phyloP scores from a whole-genome alignment of 2,113 vertebrate species.

The Egretta garzetta region DNA sequence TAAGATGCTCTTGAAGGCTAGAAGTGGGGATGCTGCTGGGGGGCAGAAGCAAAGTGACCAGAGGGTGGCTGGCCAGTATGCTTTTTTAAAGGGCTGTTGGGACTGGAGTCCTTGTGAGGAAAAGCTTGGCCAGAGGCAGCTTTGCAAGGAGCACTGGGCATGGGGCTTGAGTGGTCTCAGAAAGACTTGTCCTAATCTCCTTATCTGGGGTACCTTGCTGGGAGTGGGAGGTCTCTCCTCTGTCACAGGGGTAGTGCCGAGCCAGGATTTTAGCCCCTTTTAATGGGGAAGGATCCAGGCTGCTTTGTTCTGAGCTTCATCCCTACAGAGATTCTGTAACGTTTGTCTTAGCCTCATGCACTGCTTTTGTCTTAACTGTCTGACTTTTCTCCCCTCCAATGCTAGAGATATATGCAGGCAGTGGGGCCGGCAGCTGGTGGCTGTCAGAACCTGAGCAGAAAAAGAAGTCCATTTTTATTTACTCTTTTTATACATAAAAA shows the following conservation, averaged over 20 bases:
- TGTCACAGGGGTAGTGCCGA: neutral
- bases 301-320: neutral
- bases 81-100: neutral
- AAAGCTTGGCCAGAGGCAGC: neutral
- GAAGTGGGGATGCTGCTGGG: neutral
- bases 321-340: neutral
- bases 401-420: neutral
- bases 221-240: neutral
- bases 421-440: neutral
- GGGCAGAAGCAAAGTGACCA: neutral
- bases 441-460: neutral
- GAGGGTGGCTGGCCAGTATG: neutral
- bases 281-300: neutral
- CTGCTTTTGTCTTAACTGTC: neutral
- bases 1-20: neutral
- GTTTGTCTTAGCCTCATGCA: neutral
- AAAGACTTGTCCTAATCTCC: neutral
- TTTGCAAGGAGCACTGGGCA: neutral
- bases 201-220: neutral
- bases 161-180: neutral
- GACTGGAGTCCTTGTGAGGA: neutral
- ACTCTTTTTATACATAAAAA: conserved; percentile 35
- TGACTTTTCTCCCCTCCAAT: neutral
- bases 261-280: neutral
- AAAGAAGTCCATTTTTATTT: neutral